Percentiles rank a stretch among this genome's conserved stretches.
Conservation (phyloP, 1,140 invertebrate species). For the Drosophila pachea region DNA sequence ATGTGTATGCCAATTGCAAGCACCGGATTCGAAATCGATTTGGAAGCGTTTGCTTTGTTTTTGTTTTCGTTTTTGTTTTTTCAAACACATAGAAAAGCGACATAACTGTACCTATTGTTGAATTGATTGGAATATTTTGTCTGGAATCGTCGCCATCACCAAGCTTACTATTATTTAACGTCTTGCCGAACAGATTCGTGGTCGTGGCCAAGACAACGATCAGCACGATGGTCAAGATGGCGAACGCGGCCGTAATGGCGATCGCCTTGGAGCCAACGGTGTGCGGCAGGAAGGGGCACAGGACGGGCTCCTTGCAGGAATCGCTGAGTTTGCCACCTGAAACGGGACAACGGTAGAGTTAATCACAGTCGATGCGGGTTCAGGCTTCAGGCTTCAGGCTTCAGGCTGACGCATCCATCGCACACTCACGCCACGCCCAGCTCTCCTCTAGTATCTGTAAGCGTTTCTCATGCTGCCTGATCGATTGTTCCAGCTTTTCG, state of each 20-base stretch:
- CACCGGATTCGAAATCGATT: constrained; percentile 18
- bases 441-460: constrained; percentile 43
- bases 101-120: constrained; percentile 78
- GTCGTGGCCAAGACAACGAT: constrained; percentile 51
- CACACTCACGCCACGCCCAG: constrained; percentile 37
- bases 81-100: constrained; percentile 45
- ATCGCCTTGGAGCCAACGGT: constrained; percentile 59
- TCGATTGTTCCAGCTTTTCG: constrained; percentile 35
- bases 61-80: background rate
- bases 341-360: background rate
- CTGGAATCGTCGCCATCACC: constrained; percentile 77
- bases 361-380: background rate
- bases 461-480: constrained; percentile 55
- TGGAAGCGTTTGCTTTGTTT: too few relatives aligned
- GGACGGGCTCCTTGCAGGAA: constrained; percentile 31
- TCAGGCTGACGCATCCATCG: too few relatives aligned
- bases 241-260: constrained; percentile 53
- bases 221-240: constrained; percentile 50
- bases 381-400: too few relatives aligned
- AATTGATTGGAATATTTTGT: constrained; percentile 79
- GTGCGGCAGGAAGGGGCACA: constrained; percentile 58
- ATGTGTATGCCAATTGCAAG: constrained; percentile 17
- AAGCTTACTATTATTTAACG: constrained; percentile 73
- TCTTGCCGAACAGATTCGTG: constrained; percentile 60
- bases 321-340: constrained; percentile 48